These are phyloP conservation scores for Neodiprion pinetum DNA, from an alignment of 1,140 invertebrate genomes.

Conservation along the genomic window DNA sequence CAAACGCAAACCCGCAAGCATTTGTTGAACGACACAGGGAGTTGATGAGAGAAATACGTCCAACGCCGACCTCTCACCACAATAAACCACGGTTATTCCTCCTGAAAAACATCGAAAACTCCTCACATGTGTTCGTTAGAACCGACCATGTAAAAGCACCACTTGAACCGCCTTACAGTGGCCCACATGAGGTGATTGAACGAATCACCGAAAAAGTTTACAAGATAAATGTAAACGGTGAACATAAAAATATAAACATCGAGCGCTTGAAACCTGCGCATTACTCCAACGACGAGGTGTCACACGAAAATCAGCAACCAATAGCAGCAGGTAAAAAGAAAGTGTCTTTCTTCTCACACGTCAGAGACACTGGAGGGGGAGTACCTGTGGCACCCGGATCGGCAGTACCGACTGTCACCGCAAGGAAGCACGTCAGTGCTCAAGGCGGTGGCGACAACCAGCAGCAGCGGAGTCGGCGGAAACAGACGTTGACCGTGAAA, in stretches of 20 bases:
- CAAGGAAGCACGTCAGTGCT: too few relatives aligned
- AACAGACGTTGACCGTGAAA: too few relatives aligned
- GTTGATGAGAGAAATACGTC: slow-evolving; percentile 25
- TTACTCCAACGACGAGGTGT: neutral
- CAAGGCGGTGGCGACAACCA: too few relatives aligned
- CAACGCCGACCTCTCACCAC: slow-evolving; percentile 31
- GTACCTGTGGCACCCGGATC: neutral
- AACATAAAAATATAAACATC: slow-evolving; percentile 16
- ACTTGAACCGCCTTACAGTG: slow-evolving; percentile 28
- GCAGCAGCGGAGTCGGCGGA: too few relatives aligned
- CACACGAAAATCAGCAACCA: neutral
- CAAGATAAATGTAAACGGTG: slow-evolving; percentile 34
- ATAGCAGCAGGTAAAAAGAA: neutral
- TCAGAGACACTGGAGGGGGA: slow-evolving; percentile 8
- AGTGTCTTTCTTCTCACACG: neutral
- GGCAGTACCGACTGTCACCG: neutral
- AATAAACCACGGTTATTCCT: slow-evolving; percentile 17
- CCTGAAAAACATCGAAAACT: slow-evolving; percentile 20
- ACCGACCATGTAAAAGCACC: slow-evolving; percentile 26
- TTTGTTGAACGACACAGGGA: slow-evolving; percentile 27
- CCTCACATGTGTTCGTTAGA: slow-evolving; percentile 21
- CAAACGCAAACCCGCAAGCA: slow-evolving; percentile 1
- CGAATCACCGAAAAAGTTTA: slow-evolving; percentile 13
- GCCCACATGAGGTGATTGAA: slow-evolving; percentile 23
- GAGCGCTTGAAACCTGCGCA: slow-evolving; percentile 13